A percentile compares a stretch with the other conserved stretches of the same genome.
phyloP scores from a whole-genome alignment of 2,888 invertebrate genomes.

The Drosophila anomalata region DNA sequence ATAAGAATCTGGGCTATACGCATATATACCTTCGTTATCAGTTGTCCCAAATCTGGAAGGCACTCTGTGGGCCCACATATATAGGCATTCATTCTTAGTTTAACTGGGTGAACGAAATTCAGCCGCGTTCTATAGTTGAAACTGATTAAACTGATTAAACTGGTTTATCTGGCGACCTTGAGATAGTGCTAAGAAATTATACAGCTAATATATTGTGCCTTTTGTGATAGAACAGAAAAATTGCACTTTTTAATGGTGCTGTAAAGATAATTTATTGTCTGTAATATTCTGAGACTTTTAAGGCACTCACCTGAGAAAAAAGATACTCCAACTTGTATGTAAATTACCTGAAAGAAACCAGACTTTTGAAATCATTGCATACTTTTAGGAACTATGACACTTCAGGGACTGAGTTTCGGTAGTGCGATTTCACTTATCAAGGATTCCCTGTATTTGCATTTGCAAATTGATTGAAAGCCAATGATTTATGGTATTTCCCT shows the following conservation, averaged over 20 bases:
- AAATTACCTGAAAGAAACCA: neutral
- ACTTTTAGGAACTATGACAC: neutral
- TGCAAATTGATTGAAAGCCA: neutral
- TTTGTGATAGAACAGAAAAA: neutral
- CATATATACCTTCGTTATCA: constrained; percentile 8
- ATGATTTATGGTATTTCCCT: neutral
- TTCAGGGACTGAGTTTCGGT: neutral
- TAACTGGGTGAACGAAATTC: constrained; percentile 1
- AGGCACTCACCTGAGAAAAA: neutral
- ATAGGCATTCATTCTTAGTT: neutral
- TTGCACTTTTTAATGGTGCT: neutral
- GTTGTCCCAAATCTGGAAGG: constrained; percentile 17
- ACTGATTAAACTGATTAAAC: constrained; percentile 15
- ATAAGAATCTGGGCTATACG: constrained; percentile 2
- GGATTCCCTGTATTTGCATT: neutral
- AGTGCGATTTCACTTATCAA: neutral
- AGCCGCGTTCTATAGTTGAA: neutral
- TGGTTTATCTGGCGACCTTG: constrained; percentile 18
- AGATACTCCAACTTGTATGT: neutral
- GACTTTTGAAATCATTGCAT: neutral
- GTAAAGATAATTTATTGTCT: neutral
- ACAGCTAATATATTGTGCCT: constrained; percentile 4
- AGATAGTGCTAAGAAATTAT: constrained; percentile 2
- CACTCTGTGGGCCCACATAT: neutral
- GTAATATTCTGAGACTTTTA: neutral